Base-by-base conservation (phyloP, 2,888 invertebrate genomes). In the Sesamia inferens region DNA sequence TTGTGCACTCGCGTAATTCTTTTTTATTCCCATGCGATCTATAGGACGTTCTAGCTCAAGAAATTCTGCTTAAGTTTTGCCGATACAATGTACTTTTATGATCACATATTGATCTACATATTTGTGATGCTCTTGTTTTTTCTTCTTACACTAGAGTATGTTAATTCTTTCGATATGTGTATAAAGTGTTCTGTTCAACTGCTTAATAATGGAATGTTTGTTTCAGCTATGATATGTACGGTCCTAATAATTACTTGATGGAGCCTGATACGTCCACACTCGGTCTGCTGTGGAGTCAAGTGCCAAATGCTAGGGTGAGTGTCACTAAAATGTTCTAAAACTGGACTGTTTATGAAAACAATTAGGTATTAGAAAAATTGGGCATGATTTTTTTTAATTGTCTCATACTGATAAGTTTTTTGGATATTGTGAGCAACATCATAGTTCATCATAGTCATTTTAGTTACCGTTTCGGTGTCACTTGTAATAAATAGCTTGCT, bases 221-320 rank as follows among this genome's bases (percentile, higher is more conserved):
- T 93, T 94, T 79, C 88, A 96, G 96, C 67, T 93, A 94, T 82
- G 95, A 96, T n/a, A 77, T 90, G 62, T 95, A 95, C 63, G 91
- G 89, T 31, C 13, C 76, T 0, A 93, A 86, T 68, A 91, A 89
- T 47, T 93, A 94, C 71, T 83, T 93, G 51, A 87, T 92, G 82
- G 95, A 94, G 63, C 94, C 95, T 54, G 95, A 95, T 69, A 92
- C 92, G 0, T 93, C 95, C 6, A 75, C 93, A 0, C 87, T 93
- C 24, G 90, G 94, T 39, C 83, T 96, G 42, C 78, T 96, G 57
- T 96, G 95, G 96, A 94, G 94, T 74, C 96, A 95, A 88, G 92
- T 96, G 3, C 96, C 96, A 67, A 91, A 95, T 88, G 92, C 94
- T 8, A 92, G 95, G 86, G 96, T 96, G 88, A 85, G 91, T 88